Evolutionary conservation across 2,888 invertebrate species (phyloP), one percentile per base, ranked within the genome.

Genomic region (Nephrotoma guestfalica): DNA sequence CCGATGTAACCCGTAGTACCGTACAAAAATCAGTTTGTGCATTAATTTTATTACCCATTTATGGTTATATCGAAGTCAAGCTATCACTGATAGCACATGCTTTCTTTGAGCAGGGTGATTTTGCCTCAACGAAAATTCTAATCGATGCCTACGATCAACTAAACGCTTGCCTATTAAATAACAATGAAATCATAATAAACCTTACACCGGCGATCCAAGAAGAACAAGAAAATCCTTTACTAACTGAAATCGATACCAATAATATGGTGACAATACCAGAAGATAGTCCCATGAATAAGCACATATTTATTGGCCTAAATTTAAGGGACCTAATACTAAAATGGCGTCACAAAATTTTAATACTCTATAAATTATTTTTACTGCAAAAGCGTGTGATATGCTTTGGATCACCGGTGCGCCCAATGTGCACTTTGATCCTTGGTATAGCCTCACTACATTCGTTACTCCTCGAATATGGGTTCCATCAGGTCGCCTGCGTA

Each of bases 21-120:
- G 98, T 99, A 15, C 99, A 99, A 92, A 99, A 99, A 91, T 97
- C 98, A 89, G 99, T 99, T 0, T 98, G 98, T 92, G 97, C 99
- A 18, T 93, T 99, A 87, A 97, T 98, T 89, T 94, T 94, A 87
- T 93, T 96, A 88, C 99, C 99, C 4, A 93, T 99, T 11, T 99
- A 97, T 92, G 99, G 99, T 0, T 95, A 98, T 87, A 95, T 98
- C 87, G 97, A 98, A 90, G 96, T 98, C 88, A 99, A 99, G 92
- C 94, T 99, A 93, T 96, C 98, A 88, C 93, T 99, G 7, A 99
- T 99, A 87, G 99, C 99, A 0, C 96, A 98, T 90, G 98, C 98
- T 0, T 99, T 99, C 92, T 99, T 99, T 91, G 95, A 98, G 87
- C 98, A 98, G 91, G 97, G 97, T 30, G 97, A 98, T 92, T 98